phyloP scores from a whole-genome alignment of 2,888 invertebrate species.

The Callimorpha dominula region DNA sequence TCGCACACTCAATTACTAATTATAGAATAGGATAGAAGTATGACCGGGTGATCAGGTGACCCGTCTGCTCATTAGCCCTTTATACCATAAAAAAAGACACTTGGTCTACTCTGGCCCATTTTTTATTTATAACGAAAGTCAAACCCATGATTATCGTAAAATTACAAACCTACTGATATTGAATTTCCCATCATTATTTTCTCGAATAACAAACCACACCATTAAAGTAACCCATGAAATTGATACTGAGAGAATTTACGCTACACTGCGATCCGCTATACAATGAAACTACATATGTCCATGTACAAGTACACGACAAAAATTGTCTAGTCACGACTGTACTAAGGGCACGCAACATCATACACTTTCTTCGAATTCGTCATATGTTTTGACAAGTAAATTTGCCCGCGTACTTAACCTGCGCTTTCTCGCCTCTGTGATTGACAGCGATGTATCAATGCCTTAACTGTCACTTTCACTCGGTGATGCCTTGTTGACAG shows the following conservation, averaged over 20 bases:
- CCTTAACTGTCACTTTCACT: slow-evolving; percentile 57
- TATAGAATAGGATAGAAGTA: no score
- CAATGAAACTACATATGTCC: not conserved
- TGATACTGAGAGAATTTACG: slow-evolving; percentile 1
- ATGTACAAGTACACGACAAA: slow-evolving; percentile 21
- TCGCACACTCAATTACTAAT: no score
- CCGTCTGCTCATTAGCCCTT: no score
- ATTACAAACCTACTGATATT: not conserved
- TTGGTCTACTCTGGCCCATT: no score
- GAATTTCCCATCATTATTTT: not conserved
- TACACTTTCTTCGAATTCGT: slow-evolving; percentile 63
- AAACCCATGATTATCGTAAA: not conserved
- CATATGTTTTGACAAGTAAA: slow-evolving; percentile 68
- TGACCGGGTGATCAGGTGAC: no score
- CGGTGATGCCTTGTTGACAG: slow-evolving; percentile 46
- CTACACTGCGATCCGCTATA: not conserved
- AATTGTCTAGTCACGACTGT: slow-evolving; percentile 46
- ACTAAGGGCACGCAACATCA: slow-evolving; percentile 41
- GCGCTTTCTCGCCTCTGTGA: slow-evolving; percentile 57
- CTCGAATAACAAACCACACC: not conserved
- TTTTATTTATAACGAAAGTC: not conserved
- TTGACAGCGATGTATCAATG: slow-evolving; percentile 52
- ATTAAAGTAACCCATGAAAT: not conserved
- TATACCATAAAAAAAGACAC: no score
- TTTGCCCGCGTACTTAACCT: slow-evolving; percentile 55